A percentile compares a stretch with the other conserved stretches of the same genome.
Conservation (phyloP, 2,888 invertebrate genomes). For the Colostygia pectinataria region DNA sequence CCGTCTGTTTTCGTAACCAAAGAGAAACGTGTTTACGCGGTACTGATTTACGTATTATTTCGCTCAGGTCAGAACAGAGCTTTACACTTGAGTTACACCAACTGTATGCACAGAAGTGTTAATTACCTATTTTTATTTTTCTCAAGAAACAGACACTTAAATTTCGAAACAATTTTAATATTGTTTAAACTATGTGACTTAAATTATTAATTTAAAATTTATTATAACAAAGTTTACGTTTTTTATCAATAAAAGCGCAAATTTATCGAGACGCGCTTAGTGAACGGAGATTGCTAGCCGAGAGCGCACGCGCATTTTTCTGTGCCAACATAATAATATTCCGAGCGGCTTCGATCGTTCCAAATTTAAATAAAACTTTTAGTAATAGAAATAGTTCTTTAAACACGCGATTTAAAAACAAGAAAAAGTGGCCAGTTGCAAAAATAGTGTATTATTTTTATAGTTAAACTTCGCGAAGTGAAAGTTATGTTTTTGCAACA, state of each 20-base stretch:
- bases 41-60: too few relatives aligned
- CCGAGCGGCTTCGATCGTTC: conserved; percentile 12
- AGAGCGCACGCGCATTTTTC: conserved; percentile 16
- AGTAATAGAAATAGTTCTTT: too few relatives aligned
- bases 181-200: conserved; percentile 22
- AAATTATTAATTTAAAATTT: conserved; percentile 10
- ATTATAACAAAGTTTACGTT: too few relatives aligned
- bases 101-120: not conserved
- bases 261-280: conserved; percentile 11
- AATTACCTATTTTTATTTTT: not conserved
- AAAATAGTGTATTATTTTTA: not conserved
- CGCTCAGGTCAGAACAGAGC: too few relatives aligned
- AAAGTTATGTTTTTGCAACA: conserved; percentile 20
- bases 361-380: too few relatives aligned
- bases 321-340: not conserved
- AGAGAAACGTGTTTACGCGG: too few relatives aligned
- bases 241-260: conserved; percentile 11
- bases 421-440: too few relatives aligned
- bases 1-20: too few relatives aligned
- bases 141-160: not conserved
- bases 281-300: conserved; percentile 14
- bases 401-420: not conserved
- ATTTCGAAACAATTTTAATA: conserved; percentile 6
- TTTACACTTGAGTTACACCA: too few relatives aligned
- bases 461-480: conserved; percentile 8